Base-by-base conservation (phyloP, 2,797 vertebrate genomes). In the Diceros bicornis region DNA sequence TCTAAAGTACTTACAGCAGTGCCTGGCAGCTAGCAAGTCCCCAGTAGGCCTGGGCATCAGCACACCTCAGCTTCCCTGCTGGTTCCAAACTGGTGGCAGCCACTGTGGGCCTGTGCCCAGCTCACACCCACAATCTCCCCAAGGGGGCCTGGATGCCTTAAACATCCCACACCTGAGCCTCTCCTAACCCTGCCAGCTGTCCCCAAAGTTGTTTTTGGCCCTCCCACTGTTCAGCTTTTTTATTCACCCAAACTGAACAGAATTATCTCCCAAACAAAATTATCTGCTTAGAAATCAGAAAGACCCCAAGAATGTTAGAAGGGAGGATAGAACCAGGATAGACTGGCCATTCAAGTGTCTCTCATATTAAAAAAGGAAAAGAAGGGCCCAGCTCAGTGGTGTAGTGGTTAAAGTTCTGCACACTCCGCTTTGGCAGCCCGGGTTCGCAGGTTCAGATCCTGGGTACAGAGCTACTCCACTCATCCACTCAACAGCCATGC, bases 191-290 rank as follows among this genome's bases (percentile, higher is more conserved):
- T 91, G 21, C 34, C 61, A 61, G 25, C 74, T 64, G 32, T 25
- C 29, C 37, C 83, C 27, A 59, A 37, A 89, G 47, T 74, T 84
- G 82, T 77, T 74, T 79, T 74, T 52, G 71, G 47, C 29, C 5
- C 37, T 89, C 86, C n/a, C 14, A 59, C 34, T 94, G 62, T 72
- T 83, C 27, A 61, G 20, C 20, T 55, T 77, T 81, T 79, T 69
- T 21, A 74, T 92, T 74, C 27, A 32, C 23, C 61, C 44, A 87
- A 89, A 83, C 50, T 41, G 18, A 90, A 90, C 18, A 68, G 34
- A 94, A 94, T 87, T 59, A 41, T 74, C 37, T 69, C 16, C 75
- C 84, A 64, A 69, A 79, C 34, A 57, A 97, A 79, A 91, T n/a
- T 59, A 32, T 57, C 50, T 91, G 61, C 29, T 83, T 34, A 95